Percentiles rank a stretch among this genome's conserved stretches.
Evolutionary conservation across 2,797 vertebrate genomes (phyloP).

Genomic region (Mareca strepera): DNA sequence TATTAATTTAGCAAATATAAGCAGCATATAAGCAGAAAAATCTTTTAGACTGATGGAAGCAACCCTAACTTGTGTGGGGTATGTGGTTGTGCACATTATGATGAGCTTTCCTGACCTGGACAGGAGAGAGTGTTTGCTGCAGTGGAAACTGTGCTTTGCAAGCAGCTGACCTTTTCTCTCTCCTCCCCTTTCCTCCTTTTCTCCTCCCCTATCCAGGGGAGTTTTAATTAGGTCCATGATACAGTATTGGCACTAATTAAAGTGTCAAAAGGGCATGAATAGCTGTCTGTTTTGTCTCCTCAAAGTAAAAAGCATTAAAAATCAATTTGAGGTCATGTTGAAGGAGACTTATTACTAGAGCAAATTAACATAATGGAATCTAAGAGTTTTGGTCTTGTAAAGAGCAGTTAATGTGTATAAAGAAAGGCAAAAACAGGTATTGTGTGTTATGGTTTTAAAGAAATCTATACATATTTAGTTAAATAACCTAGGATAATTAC

Average conservation of each 20-base stretch:
- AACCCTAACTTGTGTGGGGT: rapidly evolving
- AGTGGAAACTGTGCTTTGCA: background rate
- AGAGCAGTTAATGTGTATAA: conserved; percentile 10
- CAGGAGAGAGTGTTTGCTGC: background rate
- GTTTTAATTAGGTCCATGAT: conserved; percentile 52
- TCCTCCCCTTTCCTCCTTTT: background rate
- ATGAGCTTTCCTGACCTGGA: background rate
- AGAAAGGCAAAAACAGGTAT: background rate
- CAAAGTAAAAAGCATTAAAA: conserved; percentile 65
- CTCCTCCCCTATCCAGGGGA: rapidly evolving
- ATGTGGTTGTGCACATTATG: background rate
- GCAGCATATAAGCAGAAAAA: background rate
- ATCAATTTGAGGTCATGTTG: conserved; percentile 65
- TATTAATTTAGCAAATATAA: background rate
- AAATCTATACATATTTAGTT: background rate
- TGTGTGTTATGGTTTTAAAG: background rate
- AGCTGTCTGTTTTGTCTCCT: conserved; percentile 60
- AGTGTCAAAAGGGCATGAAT: conserved; percentile 47
- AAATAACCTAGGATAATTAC: background rate
- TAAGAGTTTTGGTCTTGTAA: conserved; percentile 6
- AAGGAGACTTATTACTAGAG: conserved; percentile 53
- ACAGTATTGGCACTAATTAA: conserved; percentile 41
- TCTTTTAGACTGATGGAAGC: background rate
- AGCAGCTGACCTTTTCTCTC: conserved; percentile 10
- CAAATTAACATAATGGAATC: conserved; percentile 59